Conservation (phyloP, 2,113 vertebrate genomes). For the Columba janthina region DNA sequence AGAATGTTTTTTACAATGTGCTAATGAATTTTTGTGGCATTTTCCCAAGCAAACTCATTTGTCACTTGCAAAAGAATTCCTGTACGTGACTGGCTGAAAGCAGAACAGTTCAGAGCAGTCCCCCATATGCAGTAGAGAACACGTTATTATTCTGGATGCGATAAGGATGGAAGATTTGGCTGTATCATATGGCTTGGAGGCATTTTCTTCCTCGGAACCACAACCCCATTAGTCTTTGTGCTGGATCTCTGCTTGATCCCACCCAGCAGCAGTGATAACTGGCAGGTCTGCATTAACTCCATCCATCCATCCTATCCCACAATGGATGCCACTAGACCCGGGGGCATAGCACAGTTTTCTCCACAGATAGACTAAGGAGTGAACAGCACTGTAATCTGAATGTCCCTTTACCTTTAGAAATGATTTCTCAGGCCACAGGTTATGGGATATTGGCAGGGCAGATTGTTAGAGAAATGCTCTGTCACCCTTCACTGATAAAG, state of each 20-base stretch:
- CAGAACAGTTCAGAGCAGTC: neutral
- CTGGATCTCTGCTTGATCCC: neutral
- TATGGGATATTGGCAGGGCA: neutral
- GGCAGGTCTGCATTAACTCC: neutral
- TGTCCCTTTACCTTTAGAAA: neutral
- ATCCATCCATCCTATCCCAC: neutral
- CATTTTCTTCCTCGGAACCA: neutral
- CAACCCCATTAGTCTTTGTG: neutral
- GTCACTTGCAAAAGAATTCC: neutral
- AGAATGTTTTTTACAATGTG: neutral
- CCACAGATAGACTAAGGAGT: neutral
- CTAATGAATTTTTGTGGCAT: neutral
- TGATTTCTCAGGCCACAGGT: neutral
- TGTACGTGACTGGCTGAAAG: fast-evolving
- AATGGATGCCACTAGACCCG: fast-evolving
- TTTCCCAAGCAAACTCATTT: neutral
- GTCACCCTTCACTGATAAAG: neutral
- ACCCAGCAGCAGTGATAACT: neutral
- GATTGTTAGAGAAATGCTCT: fast-evolving
- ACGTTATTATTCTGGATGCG: fast-evolving
- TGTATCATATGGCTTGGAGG: neutral
- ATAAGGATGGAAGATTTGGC: neutral
- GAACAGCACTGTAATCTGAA: neutral
- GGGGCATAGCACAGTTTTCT: neutral
- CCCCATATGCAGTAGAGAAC: neutral